These are phyloP conservation scores for Calliphora vicina DNA, from an alignment of 1,140 invertebrate genomes.

Conservation along the genomic window DNA sequence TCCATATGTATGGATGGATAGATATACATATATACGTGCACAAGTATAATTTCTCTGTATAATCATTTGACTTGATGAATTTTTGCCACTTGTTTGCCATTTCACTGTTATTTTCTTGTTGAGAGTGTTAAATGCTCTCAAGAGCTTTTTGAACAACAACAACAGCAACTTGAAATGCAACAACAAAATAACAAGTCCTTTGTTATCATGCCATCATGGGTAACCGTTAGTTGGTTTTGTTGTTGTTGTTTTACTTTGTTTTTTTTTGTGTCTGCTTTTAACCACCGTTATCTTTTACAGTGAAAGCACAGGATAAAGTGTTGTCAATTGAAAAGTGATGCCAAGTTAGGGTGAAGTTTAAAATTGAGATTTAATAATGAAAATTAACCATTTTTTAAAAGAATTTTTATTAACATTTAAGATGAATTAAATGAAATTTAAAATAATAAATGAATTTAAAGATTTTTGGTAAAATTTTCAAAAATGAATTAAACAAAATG, in stretches of 20 bases:
- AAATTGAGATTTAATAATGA: too few relatives aligned
- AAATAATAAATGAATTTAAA: too few relatives aligned
- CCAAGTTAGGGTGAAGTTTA: too few relatives aligned
- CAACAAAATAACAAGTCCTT: not conserved
- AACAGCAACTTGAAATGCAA: not conserved
- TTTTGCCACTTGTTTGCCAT: conserved; percentile 30
- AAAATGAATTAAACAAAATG: too few relatives aligned
- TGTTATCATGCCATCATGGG: not conserved
- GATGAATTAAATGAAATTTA: too few relatives aligned
- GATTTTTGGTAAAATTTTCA: too few relatives aligned
- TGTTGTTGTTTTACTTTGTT: too few relatives aligned
- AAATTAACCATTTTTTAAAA: too few relatives aligned
- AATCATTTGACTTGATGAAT: not conserved
- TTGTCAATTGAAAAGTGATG: too few relatives aligned
- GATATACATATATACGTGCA: not conserved
- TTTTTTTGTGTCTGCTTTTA: not conserved
- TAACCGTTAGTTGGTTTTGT: not conserved
- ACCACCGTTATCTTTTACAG: not conserved
- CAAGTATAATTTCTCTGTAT: not conserved
- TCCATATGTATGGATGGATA: not conserved
- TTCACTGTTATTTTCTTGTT: conserved; percentile 5
- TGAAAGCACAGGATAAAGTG: not conserved
- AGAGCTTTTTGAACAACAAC: conserved; percentile 28
- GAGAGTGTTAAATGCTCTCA: conserved; percentile 22
- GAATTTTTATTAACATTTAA: too few relatives aligned